Base-by-base conservation (phyloP, 2,888 invertebrate genomes). In the Zygogramma bicolorata region DNA sequence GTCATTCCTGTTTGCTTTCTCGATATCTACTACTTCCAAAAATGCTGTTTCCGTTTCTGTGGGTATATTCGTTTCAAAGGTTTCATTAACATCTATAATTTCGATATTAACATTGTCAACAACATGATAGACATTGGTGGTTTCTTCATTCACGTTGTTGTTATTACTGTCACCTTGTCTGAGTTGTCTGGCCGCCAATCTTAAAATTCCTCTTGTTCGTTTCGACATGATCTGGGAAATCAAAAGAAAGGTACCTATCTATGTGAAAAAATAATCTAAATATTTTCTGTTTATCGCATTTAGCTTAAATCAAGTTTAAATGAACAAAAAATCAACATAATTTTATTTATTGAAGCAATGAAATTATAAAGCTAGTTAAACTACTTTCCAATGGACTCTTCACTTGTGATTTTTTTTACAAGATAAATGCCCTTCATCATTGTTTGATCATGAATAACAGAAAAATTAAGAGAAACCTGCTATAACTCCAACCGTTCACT, bases 351-450 rank as follows among this genome's bases (percentile, higher is more conserved):
- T 34, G 40, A 62, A 20, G 40, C 62, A 22, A 38, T 38, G 18
- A 62, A 62, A 31, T 62, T 38, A 8, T 34, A 62, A 62, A n/a
- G n/a, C n/a, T n/a, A 62, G n/a, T 38, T 34, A n/a, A 40, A 38
- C 38, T 62, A 62, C 18, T 62, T 38, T 20, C 40, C 34, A 10
- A 34, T 34, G 34, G 34, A 34, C 6, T 1, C 34, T 34, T 34
- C 34, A 34, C 34, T 6, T 8, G 6, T 34, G 10, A 34, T n/a
- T n/a, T 62, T 62, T 62, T 31, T 29, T 38, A 18, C 62, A 10
- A 62, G 40, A 62, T 62, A 57, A 6, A 20, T 18, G 57, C 57
- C 40, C 15, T 34, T 34, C 6, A 34, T 34, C 2, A n/a, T 34
- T 34, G 2, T 34, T 34, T 34, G 10, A 34, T 34, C 34, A 34